Percentiles rank a stretch among this genome's conserved stretches.
phyloP scores from a whole-genome alignment of 2,888 invertebrate genomes.

The Perizoma flavofasciatum region DNA sequence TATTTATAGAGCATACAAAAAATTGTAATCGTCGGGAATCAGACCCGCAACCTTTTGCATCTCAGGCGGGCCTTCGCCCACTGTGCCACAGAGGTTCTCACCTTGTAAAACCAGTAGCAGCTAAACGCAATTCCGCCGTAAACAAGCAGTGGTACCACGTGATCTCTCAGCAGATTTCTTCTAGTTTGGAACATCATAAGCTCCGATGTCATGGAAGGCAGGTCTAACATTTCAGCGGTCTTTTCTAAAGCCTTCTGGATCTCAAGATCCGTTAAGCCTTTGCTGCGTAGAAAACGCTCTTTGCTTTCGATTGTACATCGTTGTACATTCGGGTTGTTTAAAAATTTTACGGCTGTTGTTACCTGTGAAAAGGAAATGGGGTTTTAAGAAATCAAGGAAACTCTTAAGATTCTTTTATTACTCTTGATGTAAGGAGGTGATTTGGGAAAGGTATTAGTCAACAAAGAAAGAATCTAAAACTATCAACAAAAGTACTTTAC shows the following conservation, averaged over 20 bases:
- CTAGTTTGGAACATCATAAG: slow-evolving; percentile 69
- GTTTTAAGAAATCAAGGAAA: too few relatives aligned
- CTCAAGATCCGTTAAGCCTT: slow-evolving; percentile 90
- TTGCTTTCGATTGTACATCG: slow-evolving; percentile 90
- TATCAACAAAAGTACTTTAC: too few relatives aligned
- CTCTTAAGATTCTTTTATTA: too few relatives aligned
- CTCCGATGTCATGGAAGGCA: slow-evolving; percentile 70
- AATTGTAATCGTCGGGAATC: too few relatives aligned
- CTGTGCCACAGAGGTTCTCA: too few relatives aligned
- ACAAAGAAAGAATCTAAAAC: too few relatives aligned
- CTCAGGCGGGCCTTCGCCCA: too few relatives aligned
- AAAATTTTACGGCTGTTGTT: slow-evolving; percentile 92
- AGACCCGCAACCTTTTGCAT: too few relatives aligned
- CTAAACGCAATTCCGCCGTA: slow-evolving; percentile 91
- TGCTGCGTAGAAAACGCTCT: slow-evolving; percentile 89
- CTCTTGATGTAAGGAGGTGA: too few relatives aligned
- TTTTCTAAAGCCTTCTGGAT: slow-evolving; percentile 89
- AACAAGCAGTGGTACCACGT: slow-evolving; percentile 88
- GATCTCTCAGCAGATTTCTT: slow-evolving; percentile 84
- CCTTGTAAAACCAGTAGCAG: slow-evolving; percentile 92
- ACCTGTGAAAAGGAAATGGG: slow-evolving; percentile 80
- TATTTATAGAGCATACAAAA: too few relatives aligned
- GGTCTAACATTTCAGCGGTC: slow-evolving; percentile 75
- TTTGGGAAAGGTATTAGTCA: too few relatives aligned
- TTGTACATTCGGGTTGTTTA: slow-evolving; percentile 93